Conservation (phyloP, 1,140 invertebrate genomes). For the Drosophila murphyi region DNA sequence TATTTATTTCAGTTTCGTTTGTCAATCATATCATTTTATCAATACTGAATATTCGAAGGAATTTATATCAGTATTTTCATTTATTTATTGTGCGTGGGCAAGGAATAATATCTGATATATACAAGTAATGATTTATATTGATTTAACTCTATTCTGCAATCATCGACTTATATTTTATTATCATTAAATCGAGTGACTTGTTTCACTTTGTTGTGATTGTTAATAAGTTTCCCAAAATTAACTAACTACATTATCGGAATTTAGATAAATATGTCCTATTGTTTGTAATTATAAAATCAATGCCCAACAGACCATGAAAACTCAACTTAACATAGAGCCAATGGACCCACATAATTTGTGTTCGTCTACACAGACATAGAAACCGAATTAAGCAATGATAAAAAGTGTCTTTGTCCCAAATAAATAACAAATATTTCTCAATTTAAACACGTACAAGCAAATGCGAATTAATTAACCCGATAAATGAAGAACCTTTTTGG, state of each 20-base stretch:
- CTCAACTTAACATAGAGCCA: too few species aligned
- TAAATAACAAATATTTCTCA: background rate
- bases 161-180: background rate
- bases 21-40: slow-evolving; percentile 3
- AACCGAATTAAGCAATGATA: background rate
- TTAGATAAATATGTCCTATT: background rate
- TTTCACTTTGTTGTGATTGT: background rate
- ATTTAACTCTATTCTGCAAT: background rate
- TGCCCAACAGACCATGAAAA: background rate
- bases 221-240: background rate
- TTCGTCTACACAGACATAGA: background rate
- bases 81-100: background rate
- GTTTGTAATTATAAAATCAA: background rate
- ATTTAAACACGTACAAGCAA: background rate
- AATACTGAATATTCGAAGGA: slow-evolving; percentile 8
- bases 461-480: background rate
- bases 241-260: background rate
- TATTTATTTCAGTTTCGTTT: slow-evolving; percentile 28
- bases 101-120: background rate
- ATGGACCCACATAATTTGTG: background rate
- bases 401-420: background rate
- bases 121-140: background rate
- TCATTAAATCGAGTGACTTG: background rate
- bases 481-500: background rate
- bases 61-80: background rate